Evolutionary conservation across 2,113 vertebrate species (phyloP), one percentile per base, ranked within the genome.

Genomic region (Elanus axillaris): DNA sequence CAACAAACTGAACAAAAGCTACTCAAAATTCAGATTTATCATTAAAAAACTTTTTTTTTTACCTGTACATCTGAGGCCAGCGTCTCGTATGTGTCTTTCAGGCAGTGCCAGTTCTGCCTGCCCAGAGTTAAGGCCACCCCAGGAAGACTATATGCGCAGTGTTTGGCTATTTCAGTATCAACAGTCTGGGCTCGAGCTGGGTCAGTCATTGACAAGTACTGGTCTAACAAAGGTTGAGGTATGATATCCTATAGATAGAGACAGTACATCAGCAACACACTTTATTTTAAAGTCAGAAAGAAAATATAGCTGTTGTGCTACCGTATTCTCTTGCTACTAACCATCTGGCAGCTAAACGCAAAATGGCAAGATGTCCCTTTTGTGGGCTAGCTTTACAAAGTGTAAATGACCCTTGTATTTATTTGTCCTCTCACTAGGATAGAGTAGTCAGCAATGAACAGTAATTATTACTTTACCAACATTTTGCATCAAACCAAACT

Each of bases 31-130:
- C 29, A 19, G 27, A 27, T 56, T 62, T 36, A 29, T 47, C 11
- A 36, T n/a, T 38, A 27, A 7, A 76, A 50, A 34, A 17, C 10
- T 20, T 11, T 26, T 32, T 42, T 38, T 47, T 79, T 93, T 83
- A 98, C 98, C 98, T 98, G 98, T 13, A 98, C 94, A 32, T 98
- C 97, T 3, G 98, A 98, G 71, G 98, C 98, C 93, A 98, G 92
- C 0, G 95, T 97, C 73, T 98, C 97, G 0, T 98, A 98, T 0
- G 97, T 98, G 31, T 98, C 98, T 73, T 98, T 98, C 82, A 98
- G 93, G 77, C 98, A 98, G 86, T 98, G 98, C 98, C 98, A 98
- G 58, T 98, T 98, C 93, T 98, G 98, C 80, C 98, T 83, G 80
- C 98, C 97, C 45, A 98, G 93, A 0, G 98, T 98, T n/a, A 98